These are phyloP conservation scores for Mya arenaria DNA, from an alignment of 1,140 invertebrate species.

Conservation along the genomic window DNA sequence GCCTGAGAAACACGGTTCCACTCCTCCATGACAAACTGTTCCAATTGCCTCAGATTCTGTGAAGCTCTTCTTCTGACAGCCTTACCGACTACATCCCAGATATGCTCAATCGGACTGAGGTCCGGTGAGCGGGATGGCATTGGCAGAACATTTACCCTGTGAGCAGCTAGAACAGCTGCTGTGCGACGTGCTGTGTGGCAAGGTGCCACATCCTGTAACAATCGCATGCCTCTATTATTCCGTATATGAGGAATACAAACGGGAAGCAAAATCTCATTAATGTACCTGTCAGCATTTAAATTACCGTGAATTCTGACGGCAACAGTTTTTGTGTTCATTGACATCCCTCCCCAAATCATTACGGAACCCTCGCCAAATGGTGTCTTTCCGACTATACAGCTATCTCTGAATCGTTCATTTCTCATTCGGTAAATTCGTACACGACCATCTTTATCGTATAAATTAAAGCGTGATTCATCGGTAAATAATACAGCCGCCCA, in stretches of 20 bases:
- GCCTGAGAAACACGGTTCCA: background rate
- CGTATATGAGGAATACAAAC: conserved; percentile 1
- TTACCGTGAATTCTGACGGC: background rate
- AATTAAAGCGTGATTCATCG: too few relatives aligned
- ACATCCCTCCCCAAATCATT: too few relatives aligned
- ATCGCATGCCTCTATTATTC: conserved; percentile 1
- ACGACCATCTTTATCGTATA: too few relatives aligned
- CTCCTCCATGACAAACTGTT: background rate
- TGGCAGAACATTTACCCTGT: background rate
- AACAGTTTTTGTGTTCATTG: background rate
- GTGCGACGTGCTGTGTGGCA: conserved; percentile 9
- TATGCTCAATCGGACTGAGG: background rate
- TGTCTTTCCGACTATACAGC: too few relatives aligned
- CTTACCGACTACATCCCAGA: conserved; percentile 3
- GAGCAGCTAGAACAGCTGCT: background rate
- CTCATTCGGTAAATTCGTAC: too few relatives aligned
- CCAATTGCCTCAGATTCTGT: background rate
- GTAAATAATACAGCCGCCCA: too few relatives aligned
- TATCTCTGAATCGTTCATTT: too few relatives aligned
- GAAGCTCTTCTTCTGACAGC: conserved; percentile 2
- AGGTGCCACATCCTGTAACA: background rate
- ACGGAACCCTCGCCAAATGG: too few relatives aligned
- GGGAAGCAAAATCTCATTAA: conserved; percentile 1
- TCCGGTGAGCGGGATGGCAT: background rate
- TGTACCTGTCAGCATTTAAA: conserved; percentile 8